Evolutionary conservation across 2,888 invertebrate genomes (phyloP).

Genomic region (Belgica antarctica): DNA sequence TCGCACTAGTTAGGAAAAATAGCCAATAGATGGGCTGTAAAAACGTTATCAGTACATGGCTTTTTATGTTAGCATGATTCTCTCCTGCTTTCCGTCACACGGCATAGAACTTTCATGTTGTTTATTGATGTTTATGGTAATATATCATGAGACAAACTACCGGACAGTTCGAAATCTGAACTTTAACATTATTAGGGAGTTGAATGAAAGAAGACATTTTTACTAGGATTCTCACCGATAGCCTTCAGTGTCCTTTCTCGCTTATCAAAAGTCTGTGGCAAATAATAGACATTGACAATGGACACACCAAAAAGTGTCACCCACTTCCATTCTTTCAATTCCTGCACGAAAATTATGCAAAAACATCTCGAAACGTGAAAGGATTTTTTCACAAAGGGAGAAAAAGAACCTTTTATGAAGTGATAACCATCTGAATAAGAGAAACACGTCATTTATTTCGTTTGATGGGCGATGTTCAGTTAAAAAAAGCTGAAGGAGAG

Average conservation of each 20-base stretch:
- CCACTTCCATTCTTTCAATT: constrained; percentile 22
- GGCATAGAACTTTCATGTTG: neutral
- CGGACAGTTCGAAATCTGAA: too few species aligned
- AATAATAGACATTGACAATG: constrained; percentile 22
- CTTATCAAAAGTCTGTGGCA: constrained; percentile 35
- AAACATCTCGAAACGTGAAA: neutral
- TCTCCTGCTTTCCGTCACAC: neutral
- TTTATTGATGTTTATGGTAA: constrained; percentile 24
- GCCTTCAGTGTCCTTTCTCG: too few species aligned
- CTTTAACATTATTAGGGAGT: neutral
- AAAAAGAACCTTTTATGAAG: constrained; percentile 35
- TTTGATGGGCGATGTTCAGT: constrained; percentile 1
- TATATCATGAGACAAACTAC: constrained; percentile 12
- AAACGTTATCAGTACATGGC: neutral
- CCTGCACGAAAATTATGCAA: constrained; percentile 1
- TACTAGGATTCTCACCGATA: neutral
- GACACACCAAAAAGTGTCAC: constrained; percentile 29
- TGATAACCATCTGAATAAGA: constrained; percentile 40
- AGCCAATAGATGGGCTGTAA: constrained; percentile 13
- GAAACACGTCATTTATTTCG: constrained; percentile 38
- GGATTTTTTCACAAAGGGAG: constrained; percentile 14
- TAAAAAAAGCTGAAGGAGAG: constrained; percentile 24
- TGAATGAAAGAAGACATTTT: neutral
- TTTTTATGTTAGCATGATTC: constrained; percentile 4
- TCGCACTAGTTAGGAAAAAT: neutral